Base-by-base conservation (phyloP, 2,888 invertebrate genomes). In the Troides aeacus region DNA sequence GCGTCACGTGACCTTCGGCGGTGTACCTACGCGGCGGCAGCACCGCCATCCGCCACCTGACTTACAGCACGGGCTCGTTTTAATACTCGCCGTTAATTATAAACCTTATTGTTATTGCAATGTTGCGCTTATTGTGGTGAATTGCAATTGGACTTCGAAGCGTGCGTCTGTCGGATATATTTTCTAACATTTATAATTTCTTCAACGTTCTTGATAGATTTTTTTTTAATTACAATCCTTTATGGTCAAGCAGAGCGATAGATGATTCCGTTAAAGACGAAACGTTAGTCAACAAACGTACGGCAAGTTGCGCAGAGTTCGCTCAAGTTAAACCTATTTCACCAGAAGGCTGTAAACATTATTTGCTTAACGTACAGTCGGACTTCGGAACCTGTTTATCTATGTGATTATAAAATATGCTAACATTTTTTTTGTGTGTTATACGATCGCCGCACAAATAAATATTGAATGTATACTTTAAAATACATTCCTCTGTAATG, bases 1-100 rank as follows among this genome's bases (percentile, higher is more conserved):
- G 60, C 53, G 64, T 64, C 66, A 46, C 65, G 46, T 64, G 74
- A 72, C 78, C 76, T 77, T 74, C 76, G 75, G 15, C 68, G 56
- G 74, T 63, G 62, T 65, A 72, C 71, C 57, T 69, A 69, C 74
- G 71, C 68, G 69, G 60, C 69, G 66, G 69, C 62, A 69, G 68
- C 68, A 62, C 53, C 56, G 50, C 15, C 50, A 62, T 36, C 57
- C 66, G 63, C 69, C 61, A 72, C 62, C 50, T 62, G n/a, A 36
- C 5, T 66, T 66, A 66, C n/a, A 24, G 23, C 36, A 42, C 68
- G 21, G 10, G 61, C 21, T 39, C 60, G 61, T 12, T 46, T 23
- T 24, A 46, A n/a, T 23, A 46, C 46, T 59, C 30, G 59, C 58
- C 21, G 30, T 46, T 63, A 46, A 36, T 17, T 60, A 23, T 60